Percentiles rank a stretch among this genome's conserved stretches.
These are phyloP conservation scores for Myotis planiceps DNA, from an alignment of 2,797 vertebrate species.

Conservation along the genomic window DNA sequence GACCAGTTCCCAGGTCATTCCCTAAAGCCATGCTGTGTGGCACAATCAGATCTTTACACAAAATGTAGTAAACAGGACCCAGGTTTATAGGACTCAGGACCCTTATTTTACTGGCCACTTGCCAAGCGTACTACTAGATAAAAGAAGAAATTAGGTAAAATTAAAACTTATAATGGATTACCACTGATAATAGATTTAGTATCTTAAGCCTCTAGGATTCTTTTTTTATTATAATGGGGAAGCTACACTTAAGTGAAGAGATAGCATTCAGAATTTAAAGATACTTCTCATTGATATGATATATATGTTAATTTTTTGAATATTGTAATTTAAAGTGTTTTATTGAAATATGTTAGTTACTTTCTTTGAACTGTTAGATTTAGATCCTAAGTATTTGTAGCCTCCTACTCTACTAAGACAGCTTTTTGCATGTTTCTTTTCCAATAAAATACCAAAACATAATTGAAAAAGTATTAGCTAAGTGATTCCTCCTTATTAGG, in stretches of 20 bases:
- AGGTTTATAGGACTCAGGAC: background rate
- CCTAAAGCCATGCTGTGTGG: background rate
- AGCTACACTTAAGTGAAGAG: background rate
- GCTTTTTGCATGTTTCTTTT: slow-evolving; percentile 2
- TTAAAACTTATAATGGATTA: background rate
- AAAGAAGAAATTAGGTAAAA: slow-evolving; percentile 4
- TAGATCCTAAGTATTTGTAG: background rate
- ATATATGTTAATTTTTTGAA: background rate
- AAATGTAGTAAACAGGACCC: background rate
- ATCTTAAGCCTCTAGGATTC: background rate
- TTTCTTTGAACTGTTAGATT: background rate
- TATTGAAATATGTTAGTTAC: background rate
- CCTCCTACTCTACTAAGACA: background rate
- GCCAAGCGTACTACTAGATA: background rate
- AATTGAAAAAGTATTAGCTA: background rate
- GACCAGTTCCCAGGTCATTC: background rate
- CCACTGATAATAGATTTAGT: background rate
- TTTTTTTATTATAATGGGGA: background rate
- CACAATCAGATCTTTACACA: background rate
- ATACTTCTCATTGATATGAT: background rate
- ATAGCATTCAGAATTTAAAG: background rate
- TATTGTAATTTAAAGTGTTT: background rate
- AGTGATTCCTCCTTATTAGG: background rate
- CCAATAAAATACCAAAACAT: slow-evolving; percentile 4
- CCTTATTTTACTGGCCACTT: background rate